Base-by-base conservation (phyloP, 2,797 vertebrate genomes). In the Harpagifer antarcticus region DNA sequence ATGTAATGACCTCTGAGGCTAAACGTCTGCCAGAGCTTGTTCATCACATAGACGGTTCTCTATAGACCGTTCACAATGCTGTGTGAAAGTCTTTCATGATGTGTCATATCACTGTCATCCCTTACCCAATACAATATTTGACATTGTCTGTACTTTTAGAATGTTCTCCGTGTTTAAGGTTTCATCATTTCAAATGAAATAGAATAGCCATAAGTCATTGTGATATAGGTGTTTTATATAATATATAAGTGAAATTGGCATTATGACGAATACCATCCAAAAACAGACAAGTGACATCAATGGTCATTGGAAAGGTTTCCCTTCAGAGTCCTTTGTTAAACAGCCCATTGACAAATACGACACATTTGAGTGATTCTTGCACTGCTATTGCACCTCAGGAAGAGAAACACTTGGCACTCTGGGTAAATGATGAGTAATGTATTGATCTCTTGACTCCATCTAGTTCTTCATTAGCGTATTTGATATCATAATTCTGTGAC, bases 1-100 rank as follows among this genome's bases (percentile, higher is more conserved):
- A 72, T 60, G 68, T 67, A 83, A 86, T 87, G 82, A 86, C 90
- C 81, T 86, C 74, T 27, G 9, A 48, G 48, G 66, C 60, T 89
- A 78, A 85, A 70, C 10, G n/a, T 71, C 72, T 86, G 78, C 81
- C 83, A 79, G 23, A 27, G 80, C 74, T 78, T 78, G 68, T 89
- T 86, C 76, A 68, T 78, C 81, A 74, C n/a, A 12, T 6, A 23
- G 70, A 42, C 11, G 68, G 73, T 75, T 72, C 63, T 72, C 40
- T 5, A 52, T 15, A 64, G 60, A 67, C 19, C 8, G 47, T 13
- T 9, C 4, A 10, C 2, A 15, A 43, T 53, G 57, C 50, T 54
- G 16, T 60, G 45, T 59, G 11, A 66, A 71, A 57, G 62, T 50
- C 63, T 50, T 19, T 10, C 2, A 31, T 50, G 2, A 68, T 44